A percentile compares a stretch with the other conserved stretches of the same genome.
phyloP scores from a whole-genome alignment of 92 coral and sea anemone species.

The Actinostola sp. region DNA sequence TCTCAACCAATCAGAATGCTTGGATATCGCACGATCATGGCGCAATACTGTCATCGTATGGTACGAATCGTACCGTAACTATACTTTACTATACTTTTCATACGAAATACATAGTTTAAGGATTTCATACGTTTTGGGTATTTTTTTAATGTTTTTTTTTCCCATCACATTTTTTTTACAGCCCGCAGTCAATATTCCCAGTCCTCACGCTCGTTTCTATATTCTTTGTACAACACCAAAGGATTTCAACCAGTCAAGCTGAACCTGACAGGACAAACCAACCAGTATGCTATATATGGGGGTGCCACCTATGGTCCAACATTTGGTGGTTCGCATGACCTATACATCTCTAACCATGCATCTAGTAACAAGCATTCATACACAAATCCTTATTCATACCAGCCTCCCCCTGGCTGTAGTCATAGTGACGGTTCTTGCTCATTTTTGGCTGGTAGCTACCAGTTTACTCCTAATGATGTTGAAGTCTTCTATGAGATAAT shows the following conservation, averaged over 20 bases:
- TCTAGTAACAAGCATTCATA: slow-evolving; percentile 17
- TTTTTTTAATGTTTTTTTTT: too few relatives aligned
- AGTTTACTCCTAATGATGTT: slow-evolving; percentile 1
- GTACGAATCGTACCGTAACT: too few relatives aligned
- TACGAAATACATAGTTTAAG: too few relatives aligned
- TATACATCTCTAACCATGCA: slow-evolving; percentile 13
- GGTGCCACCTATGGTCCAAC: slow-evolving; percentile 29
- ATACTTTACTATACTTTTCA: too few relatives aligned
- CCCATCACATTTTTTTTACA: too few relatives aligned
- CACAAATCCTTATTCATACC: slow-evolving; percentile 8
- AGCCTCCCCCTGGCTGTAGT: slow-evolving; percentile 17
- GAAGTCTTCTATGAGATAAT: slow-evolving; percentile 25
- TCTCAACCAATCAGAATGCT: too few relatives aligned
- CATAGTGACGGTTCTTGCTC: not conserved
- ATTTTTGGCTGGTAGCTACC: slow-evolving; percentile 10
- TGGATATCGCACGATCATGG: too few relatives aligned
- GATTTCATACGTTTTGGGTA: too few relatives aligned
- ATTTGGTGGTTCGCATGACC: slow-evolving; percentile 48
- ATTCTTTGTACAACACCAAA: slow-evolving; percentile 9
- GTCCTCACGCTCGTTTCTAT: too few relatives aligned
- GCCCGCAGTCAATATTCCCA: too few relatives aligned
- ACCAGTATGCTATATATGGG: not conserved
- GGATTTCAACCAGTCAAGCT: slow-evolving; percentile 27
- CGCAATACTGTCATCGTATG: too few relatives aligned
- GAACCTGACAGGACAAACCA: not conserved